phyloP scores from a whole-genome alignment of 2,113 vertebrate genomes.

The Origma solitaria region DNA sequence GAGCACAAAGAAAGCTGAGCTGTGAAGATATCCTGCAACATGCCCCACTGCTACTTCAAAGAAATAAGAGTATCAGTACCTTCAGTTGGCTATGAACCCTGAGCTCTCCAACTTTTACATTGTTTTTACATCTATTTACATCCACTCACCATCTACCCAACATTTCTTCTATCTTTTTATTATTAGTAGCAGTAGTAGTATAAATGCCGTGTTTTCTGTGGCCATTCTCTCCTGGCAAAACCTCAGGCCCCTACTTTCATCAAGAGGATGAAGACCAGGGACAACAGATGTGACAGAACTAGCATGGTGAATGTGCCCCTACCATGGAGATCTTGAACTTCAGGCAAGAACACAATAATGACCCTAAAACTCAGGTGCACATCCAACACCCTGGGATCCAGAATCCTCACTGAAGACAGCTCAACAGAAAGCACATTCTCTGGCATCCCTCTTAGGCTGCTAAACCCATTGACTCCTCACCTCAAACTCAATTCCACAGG shows the following conservation, averaged over 20 bases:
- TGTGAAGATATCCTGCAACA: not conserved
- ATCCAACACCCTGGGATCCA: not conserved
- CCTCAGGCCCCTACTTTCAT: not conserved
- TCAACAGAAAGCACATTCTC: not conserved
- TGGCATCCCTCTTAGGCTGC: not conserved
- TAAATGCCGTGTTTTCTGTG: not conserved
- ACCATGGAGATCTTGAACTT: not conserved
- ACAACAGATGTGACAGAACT: not conserved
- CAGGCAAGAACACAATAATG: not conserved
- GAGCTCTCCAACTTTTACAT: not conserved
- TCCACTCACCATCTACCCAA: not conserved
- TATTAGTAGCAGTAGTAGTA: rapidly evolving
- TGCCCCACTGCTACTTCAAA: not conserved
- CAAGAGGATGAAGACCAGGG: not conserved
- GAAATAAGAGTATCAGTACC: not conserved
- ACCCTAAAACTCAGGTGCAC: not conserved
- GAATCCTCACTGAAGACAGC: not conserved
- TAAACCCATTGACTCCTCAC: not conserved
- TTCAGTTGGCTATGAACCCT: not conserved
- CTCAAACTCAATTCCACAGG: not conserved
- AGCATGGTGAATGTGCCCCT: not conserved
- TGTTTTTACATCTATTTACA: not conserved
- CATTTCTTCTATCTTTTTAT: not conserved
- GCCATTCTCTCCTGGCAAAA: not conserved
- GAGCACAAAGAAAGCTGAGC: not conserved